Conservation (phyloP, 2,888 invertebrate genomes). For the Clitarchus hookeri region DNA sequence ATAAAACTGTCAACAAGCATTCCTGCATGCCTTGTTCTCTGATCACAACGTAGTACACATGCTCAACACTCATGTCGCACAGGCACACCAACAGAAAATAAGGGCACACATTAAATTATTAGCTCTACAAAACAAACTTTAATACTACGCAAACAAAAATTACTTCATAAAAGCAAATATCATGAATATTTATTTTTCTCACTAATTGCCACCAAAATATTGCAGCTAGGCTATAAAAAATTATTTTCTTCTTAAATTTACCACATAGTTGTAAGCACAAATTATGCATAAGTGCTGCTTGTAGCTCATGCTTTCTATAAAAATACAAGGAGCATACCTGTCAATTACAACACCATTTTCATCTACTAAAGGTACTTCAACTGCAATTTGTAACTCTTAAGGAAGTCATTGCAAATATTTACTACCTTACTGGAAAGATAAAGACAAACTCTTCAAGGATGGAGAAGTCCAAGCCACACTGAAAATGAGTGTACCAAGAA, state of each 20-base stretch:
- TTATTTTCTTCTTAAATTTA: background rate
- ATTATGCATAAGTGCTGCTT: background rate
- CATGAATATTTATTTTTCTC: too few species aligned
- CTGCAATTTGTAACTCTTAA: background rate
- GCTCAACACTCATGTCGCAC: background rate
- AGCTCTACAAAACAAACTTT: background rate
- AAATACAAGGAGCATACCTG: too few species aligned
- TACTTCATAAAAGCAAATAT: background rate
- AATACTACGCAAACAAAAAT: background rate
- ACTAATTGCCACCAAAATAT: too few species aligned
- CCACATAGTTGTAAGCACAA: background rate
- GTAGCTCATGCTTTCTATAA: too few species aligned
- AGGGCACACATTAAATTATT: too few species aligned
- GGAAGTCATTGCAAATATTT: background rate
- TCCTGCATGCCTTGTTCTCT: conserved; percentile 10
- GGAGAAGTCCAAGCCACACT: background rate
- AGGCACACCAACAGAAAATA: background rate
- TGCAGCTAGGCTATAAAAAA: background rate
- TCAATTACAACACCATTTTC: too few species aligned
- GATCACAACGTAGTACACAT: background rate
- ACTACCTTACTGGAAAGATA: too few species aligned
- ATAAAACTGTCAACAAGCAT: conserved; percentile 22
- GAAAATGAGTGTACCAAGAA: background rate
- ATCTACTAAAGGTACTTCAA: too few species aligned
- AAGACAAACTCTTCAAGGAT: too few species aligned